Base-by-base conservation (phyloP, 2,888 invertebrate species). In the Acrobasis suavella region DNA sequence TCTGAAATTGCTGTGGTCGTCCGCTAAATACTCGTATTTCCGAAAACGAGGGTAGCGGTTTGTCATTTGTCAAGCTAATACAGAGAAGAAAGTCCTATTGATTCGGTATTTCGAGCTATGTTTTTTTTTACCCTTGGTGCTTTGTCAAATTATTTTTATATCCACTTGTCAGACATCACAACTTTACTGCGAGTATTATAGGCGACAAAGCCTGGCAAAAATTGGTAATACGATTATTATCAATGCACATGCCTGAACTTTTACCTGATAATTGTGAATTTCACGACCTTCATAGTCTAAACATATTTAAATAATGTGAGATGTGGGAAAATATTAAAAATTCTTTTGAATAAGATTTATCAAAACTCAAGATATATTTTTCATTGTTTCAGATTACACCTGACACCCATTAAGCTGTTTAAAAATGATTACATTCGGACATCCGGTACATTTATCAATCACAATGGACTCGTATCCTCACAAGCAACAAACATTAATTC, bases 61-160 rank as follows among this genome's bases (percentile, higher is more conserved):
- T 66, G 68, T 70, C 68, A 75, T 81, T 76, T 77, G 75, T 80
- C 75, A 78, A 71, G 68, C 67, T 77, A 78, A 78, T 80, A 78
- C 73, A 67, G 69, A 70, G 70, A 72, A 69, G 70, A 72, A 74
- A 78, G 72, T 73, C 71, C 73, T 78, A 78, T 78, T 80, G 76
- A 78, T 77, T 78, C 72, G 67, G 69, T 74, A 70, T 72, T 71
- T 66, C 64, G 50, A 68, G 70, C 72, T 72, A 71, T 68, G 66
- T 67, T 74, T 69, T 72, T 69, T 72, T 67, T 68, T 65, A 62
- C 62, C 63, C 61, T 64, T 52, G 63, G 60, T 65, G 66, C 65
- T 32, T 32, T 64, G 71, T 69, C 66, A 63, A 72, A 77, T 76
- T 74, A 74, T 71, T 71, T 70, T 71, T 70, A 70, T 69, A 56